phyloP scores from a whole-genome alignment of 1,140 invertebrate genomes.

The Micrasema longulum region DNA sequence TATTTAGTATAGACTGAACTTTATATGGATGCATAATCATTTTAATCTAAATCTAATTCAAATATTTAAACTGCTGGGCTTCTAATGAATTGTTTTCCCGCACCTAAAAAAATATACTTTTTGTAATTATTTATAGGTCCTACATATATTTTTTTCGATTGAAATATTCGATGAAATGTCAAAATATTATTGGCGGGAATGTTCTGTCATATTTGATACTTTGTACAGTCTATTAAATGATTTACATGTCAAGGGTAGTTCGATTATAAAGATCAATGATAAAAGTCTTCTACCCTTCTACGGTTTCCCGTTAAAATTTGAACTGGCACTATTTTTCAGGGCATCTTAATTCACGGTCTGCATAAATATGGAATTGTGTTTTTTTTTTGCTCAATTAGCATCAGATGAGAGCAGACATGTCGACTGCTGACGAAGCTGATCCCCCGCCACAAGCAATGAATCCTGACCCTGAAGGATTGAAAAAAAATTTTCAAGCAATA shows the following conservation, averaged over 20 bases:
- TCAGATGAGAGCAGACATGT: constrained; percentile 46
- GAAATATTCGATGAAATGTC: background rate
- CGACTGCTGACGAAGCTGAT: constrained; percentile 62
- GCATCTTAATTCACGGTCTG: too few relatives aligned
- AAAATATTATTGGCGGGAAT: constrained; percentile 37
- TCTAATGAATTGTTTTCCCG: too few relatives aligned
- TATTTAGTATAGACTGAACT: constrained; percentile 33
- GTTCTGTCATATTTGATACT: constrained; percentile 25
- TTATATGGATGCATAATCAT: constrained; percentile 11
- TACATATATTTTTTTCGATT: too few relatives aligned
- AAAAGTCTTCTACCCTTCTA: too few relatives aligned
- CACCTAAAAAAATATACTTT: too few relatives aligned
- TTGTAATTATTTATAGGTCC: too few relatives aligned
- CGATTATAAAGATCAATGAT: too few relatives aligned
- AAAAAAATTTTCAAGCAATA: constrained; percentile 74
- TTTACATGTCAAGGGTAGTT: background rate
- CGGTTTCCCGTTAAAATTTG: too few relatives aligned
- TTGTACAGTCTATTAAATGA: background rate
- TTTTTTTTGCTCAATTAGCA: background rate
- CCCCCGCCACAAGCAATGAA: constrained; percentile 58
- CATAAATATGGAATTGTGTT: too few relatives aligned
- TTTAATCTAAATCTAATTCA: background rate
- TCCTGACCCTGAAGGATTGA: constrained; percentile 74
- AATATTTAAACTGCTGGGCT: background rate
- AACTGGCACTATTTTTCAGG: too few relatives aligned